Evolutionary conservation across 2,888 invertebrate species (phyloP).

Genomic region (Tachina lurida): DNA sequence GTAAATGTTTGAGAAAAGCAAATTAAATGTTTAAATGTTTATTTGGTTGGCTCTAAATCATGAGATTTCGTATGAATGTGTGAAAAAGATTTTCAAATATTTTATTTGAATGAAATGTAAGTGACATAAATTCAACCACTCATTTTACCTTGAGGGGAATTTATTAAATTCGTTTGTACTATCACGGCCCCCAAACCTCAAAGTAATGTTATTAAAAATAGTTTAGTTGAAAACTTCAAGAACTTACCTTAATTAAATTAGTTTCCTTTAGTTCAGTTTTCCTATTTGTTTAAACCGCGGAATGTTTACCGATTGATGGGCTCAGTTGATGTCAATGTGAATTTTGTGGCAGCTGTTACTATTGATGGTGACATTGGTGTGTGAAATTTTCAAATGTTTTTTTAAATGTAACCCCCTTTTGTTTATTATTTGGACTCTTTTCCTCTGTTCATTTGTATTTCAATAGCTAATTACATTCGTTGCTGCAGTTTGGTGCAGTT

Average conservation of each 20-base stretch:
- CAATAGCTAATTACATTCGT: conserved; percentile 16
- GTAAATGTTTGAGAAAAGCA: not conserved
- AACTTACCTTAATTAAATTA: conserved; percentile 78
- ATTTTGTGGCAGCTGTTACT: conserved; percentile 7
- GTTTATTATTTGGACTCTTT: not conserved
- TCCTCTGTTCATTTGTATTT: not conserved
- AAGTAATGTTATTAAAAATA: not conserved
- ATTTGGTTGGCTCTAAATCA: conserved; percentile 28
- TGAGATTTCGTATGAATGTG: not conserved
- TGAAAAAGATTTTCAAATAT: conserved; percentile 3
- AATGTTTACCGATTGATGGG: not conserved
- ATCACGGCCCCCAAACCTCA: not conserved
- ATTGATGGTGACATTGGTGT: conserved; percentile 44
- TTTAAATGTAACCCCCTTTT: not conserved
- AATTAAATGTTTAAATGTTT: conserved; percentile 22
- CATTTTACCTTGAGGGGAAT: conserved; percentile 4
- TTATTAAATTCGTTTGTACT: conserved; percentile 1
- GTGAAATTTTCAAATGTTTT: conserved; percentile 7
- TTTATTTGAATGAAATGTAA: conserved; percentile 7
- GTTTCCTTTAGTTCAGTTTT: conserved; percentile 23
- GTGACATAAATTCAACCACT: conserved; percentile 38
- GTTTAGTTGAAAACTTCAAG: not conserved
- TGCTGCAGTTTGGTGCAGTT: conserved; percentile 10
- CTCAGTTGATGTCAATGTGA: conserved; percentile 11
- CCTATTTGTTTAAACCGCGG: conserved; percentile 38